These are phyloP conservation scores for Cheilosia vulpina DNA, from an alignment of 2,888 invertebrate species.

Conservation along the genomic window DNA sequence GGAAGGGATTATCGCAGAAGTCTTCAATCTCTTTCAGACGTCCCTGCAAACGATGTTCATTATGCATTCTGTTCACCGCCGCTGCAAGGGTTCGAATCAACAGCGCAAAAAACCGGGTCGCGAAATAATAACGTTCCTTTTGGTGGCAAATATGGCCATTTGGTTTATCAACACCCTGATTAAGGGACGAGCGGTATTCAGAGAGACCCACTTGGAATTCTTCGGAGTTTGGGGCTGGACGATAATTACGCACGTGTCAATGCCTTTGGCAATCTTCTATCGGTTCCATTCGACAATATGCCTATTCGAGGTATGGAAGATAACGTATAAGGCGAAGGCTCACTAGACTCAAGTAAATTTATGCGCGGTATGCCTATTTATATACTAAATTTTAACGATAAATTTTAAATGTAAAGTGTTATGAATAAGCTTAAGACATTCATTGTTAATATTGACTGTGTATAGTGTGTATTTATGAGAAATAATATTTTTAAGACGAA, in stretches of 20 bases:
- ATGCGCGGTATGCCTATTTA: background rate
- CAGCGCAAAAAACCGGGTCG: conserved; percentile 91
- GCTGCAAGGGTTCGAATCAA: conserved; percentile 89
- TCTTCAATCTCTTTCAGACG: conserved; percentile 90
- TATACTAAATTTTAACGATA: conserved; percentile 25
- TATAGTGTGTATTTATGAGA: conserved; percentile 26
- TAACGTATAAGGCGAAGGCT: conserved; percentile 90
- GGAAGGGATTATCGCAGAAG: conserved; percentile 89
- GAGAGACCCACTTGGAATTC: conserved; percentile 91
- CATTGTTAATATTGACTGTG: conserved; percentile 30
- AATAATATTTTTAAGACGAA: conserved; percentile 40
- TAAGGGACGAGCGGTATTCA: conserved; percentile 92
- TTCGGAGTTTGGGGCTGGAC: conserved; percentile 96
- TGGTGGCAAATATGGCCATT: conserved; percentile 92
- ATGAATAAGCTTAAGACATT: conserved; percentile 25
- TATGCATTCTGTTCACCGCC: conserved; percentile 89
- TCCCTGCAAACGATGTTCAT: conserved; percentile 92
- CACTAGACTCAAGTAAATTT: conserved; percentile 71
- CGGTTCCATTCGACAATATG: conserved; percentile 96
- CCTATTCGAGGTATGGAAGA: conserved; percentile 96
- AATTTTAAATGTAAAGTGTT: conserved; percentile 15
- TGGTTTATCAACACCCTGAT: conserved; percentile 94
- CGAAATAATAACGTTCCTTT: conserved; percentile 92
- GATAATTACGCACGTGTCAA: conserved; percentile 94
- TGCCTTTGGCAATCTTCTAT: conserved; percentile 95